A percentile compares a stretch with the other conserved stretches of the same genome.
Evolutionary conservation across 2,113 vertebrate species (phyloP).

Genomic region (Edolisoma coerulescens): DNA sequence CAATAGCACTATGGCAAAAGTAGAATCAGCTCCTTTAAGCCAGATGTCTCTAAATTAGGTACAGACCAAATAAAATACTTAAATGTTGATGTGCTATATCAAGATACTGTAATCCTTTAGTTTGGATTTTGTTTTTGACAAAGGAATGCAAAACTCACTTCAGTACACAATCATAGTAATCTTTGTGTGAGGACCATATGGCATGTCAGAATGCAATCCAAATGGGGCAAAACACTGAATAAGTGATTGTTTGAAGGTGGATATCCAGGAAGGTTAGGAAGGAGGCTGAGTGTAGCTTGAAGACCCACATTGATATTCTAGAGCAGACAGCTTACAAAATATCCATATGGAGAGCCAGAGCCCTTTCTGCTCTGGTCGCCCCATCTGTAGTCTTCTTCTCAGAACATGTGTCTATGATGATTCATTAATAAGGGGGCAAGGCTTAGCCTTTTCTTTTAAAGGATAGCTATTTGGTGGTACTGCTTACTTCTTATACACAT

Average conservation of each 20-base stretch:
- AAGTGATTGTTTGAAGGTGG: not conserved
- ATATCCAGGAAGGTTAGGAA: not conserved
- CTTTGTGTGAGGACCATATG: not conserved
- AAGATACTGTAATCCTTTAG: not conserved
- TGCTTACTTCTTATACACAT: not conserved
- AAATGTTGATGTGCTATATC: not conserved
- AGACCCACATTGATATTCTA: not conserved
- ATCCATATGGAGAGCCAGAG: accelerated
- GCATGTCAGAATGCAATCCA: not conserved
- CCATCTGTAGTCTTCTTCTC: not conserved
- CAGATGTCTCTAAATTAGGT: conserved; percentile 21
- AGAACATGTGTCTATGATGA: not conserved
- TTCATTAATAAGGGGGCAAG: not conserved
- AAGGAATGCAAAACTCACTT: not conserved
- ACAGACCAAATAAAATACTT: not conserved
- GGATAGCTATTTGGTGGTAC: not conserved
- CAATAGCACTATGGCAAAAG: not conserved
- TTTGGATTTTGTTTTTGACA: not conserved
- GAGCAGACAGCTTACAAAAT: not conserved
- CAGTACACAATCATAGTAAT: not conserved
- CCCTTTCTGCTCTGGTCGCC: not conserved
- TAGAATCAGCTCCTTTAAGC: not conserved
- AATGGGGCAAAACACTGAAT: not conserved
- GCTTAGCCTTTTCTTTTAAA: not conserved
- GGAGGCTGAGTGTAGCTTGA: not conserved